Base-by-base conservation (phyloP, 2,797 vertebrate species). In the Gouania willdenowi region DNA sequence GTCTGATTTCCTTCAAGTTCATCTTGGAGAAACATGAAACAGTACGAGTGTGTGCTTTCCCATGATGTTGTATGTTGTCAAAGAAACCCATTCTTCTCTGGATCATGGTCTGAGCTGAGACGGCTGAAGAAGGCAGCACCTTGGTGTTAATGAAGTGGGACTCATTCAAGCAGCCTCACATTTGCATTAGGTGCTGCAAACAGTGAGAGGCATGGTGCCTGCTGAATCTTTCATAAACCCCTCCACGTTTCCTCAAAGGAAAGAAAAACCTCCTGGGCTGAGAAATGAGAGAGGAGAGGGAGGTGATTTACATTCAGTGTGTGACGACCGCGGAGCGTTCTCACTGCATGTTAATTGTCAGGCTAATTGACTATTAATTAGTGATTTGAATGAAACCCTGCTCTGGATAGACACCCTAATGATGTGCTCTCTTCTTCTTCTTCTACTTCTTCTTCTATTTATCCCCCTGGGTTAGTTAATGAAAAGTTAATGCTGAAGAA, bases 331-430 rank as follows among this genome's bases (percentile, higher is more conserved):
- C 50, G 47, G 11, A 29, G 20, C 12, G 20, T 28, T 58, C 60
- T 47, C 31, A 17, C 23, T 41, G 36, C 41, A 58, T 56, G 61
- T 40, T 79, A 77, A 79, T 51, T 39, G 41, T 52, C 35, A 2
- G 21, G 28, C 51, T 83, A 81, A 84, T 75, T 55, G 69, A 66
- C 66, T 74, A 64, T 75, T 84, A 69, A 77, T 83, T 74, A 64
- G 75, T 84, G 69, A 77, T 83, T 76, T 41, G 36, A 81, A 79
- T 71, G 59, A 71, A 79, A 60, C 21, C 49, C 44, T 26, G 40
- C 3, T 5, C 8, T 3, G 34, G 59, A 60, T 71, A 68, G 79
- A 69, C 46, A 56, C 38, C 31, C 58, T 71, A 65, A 72, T 80
- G 72, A 78, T 76, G 54, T 74, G 60, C 60, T 77, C 39, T 24